A percentile compares a stretch with the other conserved stretches of the same genome.
Evolutionary conservation across 2,888 invertebrate species (phyloP).

Genomic region (Chymomyza caudatula): DNA sequence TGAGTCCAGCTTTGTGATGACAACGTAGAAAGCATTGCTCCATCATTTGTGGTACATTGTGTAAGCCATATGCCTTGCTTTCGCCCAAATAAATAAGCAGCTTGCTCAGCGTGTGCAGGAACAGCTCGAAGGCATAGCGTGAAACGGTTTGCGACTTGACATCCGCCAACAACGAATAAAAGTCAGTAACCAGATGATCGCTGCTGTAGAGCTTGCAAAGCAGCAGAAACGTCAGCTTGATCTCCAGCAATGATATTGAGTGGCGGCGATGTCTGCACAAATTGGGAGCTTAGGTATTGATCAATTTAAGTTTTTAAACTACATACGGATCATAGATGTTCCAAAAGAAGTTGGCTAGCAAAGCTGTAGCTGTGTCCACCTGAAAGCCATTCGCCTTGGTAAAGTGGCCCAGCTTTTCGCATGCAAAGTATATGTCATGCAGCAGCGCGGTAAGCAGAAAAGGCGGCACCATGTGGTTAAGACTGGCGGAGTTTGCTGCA

Average conservation of each 20-base stretch:
- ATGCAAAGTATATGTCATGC: conserved; percentile 76
- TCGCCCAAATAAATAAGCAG: conserved; percentile 76
- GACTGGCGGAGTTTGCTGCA: conserved; percentile 42
- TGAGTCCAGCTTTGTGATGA: conserved; percentile 68
- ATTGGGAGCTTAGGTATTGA: not conserved
- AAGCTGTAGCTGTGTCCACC: conserved; percentile 66
- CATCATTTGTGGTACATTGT: conserved; percentile 67
- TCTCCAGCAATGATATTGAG: conserved; percentile 75
- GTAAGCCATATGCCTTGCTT: conserved; percentile 69
- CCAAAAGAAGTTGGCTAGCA: conserved; percentile 77
- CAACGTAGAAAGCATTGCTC: conserved; percentile 72
- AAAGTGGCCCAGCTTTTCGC: conserved; percentile 75
- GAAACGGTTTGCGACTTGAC: conserved; percentile 69
- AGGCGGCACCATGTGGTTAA: conserved; percentile 74
- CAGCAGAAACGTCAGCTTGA: conserved; percentile 75
- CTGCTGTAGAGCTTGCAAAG: conserved; percentile 73
- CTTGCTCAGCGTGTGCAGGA: conserved; percentile 73
- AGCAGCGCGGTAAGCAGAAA: conserved; percentile 75
- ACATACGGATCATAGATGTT: conserved; percentile 77
- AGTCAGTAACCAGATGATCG: conserved; percentile 70
- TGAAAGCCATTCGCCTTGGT: conserved; percentile 57
- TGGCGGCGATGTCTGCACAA: conserved; percentile 69
- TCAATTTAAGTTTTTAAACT: not conserved
- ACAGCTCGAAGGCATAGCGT: conserved; percentile 72
- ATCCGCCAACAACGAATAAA: conserved; percentile 69